A percentile compares a stretch with the other conserved stretches of the same genome.
These are phyloP conservation scores for Zaprionus ghesquierei DNA, from an alignment of 1,140 invertebrate genomes.

Conservation along the genomic window DNA sequence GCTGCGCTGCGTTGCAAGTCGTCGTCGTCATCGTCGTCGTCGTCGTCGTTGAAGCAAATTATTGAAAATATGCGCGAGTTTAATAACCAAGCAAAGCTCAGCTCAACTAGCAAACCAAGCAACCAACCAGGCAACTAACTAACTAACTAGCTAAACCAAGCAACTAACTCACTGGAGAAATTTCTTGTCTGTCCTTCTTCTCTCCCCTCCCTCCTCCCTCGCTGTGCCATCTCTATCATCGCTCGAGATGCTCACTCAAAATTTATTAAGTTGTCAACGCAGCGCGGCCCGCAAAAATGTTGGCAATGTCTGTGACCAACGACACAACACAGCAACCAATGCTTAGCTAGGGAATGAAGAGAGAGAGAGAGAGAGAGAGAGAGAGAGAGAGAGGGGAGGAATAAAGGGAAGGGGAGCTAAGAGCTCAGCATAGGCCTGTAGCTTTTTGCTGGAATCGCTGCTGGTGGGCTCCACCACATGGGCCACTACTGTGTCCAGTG, in stretches of 20 bases:
- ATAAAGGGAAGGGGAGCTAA: too few relatives aligned
- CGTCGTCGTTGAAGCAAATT: slow-evolving; percentile 61
- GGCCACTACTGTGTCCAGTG: slow-evolving; percentile 11
- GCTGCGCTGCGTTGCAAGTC: not conserved
- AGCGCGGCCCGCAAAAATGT: slow-evolving; percentile 61
- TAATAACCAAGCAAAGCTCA: slow-evolving; percentile 43
- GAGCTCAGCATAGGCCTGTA: not conserved
- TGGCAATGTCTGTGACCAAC: slow-evolving; percentile 54
- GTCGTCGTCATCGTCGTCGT: slow-evolving; percentile 30
- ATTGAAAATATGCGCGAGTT: slow-evolving; percentile 77
- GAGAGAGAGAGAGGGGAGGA: not conserved
- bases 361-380: not conserved
- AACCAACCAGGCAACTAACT: slow-evolving; percentile 44
- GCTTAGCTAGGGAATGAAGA: not conserved
- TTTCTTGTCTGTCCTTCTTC: slow-evolving; percentile 15
- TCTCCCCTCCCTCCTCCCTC: slow-evolving; percentile 3
- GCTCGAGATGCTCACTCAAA: slow-evolving; percentile 54
- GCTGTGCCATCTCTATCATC: slow-evolving; percentile 8
- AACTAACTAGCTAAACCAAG: slow-evolving; percentile 30
- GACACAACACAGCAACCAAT: too few relatives aligned
- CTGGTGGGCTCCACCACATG: slow-evolving; percentile 33
- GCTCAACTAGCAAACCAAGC: slow-evolving; percentile 19
- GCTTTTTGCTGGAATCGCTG: slow-evolving; percentile 19
- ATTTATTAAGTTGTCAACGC: slow-evolving; percentile 80
- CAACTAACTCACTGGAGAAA: slow-evolving; percentile 47